Base-by-base conservation (phyloP, 2,888 invertebrate genomes). In the Drosophila paramelanica region DNA sequence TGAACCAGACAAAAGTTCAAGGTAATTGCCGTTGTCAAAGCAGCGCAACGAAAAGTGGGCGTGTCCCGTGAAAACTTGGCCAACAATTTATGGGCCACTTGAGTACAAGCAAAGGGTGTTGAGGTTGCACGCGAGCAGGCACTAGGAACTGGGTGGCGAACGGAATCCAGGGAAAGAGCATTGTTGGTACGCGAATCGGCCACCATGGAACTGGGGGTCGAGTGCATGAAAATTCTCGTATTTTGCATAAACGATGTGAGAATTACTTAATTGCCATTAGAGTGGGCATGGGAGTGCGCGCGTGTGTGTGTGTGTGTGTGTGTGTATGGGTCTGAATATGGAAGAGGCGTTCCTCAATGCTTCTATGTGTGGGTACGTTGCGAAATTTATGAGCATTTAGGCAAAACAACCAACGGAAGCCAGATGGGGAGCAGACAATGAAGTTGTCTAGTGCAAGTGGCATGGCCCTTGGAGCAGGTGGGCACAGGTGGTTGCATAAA, bases 191-290 rank as follows among this genome's bases (percentile, higher is more conserved):
- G 43, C 45, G 20, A 14, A 38, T 10, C 14, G 8, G 43, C 14
- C 20, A 10, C 39, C 5, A 31, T 13, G 8, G 42, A 52, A 52
- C 47, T 10, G n/a, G 38, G 47, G 38, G 43, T 59, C 38, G 58
- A 36, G 46, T 61, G 61, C 57, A 59, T 51, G 69, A 52, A 81
- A 70, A 72, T 70, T 64, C 70, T 67, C 64, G 75, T 77, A 80
- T 80, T 87, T 87, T 87, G 87, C 87, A 87, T 87, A 87, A 88
- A 88, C 82, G 87, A 86, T 88, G 87, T 88, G 87, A 84, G 87
- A 87, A 87, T 87, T 88, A 87, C 87, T 88, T 87, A 87, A 87
- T 87, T 87, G 88, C 80, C 78, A 67, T 67, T 73, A 79, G 62
- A 71, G 52, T 45, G 57, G 58, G 55, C 10, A 17, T 57, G 52